These are phyloP conservation scores for Drosophila aff. DNA, from an alignment of 1,140 invertebrate species.

Conservation along the genomic window DNA sequence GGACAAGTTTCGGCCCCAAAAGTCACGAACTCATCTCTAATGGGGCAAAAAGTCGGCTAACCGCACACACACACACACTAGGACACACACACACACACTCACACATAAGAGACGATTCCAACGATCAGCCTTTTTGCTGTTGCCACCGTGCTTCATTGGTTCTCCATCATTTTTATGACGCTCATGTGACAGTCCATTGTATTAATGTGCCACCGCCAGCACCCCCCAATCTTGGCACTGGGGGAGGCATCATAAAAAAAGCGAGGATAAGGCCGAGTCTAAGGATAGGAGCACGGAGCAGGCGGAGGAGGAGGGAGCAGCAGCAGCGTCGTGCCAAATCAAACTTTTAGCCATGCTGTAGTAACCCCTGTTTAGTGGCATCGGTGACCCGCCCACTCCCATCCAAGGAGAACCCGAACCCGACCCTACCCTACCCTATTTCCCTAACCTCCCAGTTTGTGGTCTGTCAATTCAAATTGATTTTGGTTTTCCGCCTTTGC, in stretches of 20 bases:
- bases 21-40: slow-evolving; percentile 24
- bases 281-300: slow-evolving; percentile 29
- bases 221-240: background rate
- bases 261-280: slow-evolving; percentile 11
- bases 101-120: slow-evolving; percentile 1
- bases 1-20: slow-evolving; percentile 13
- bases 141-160: slow-evolving; percentile 38
- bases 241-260: slow-evolving; percentile 50
- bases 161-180: slow-evolving; percentile 77
- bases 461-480: slow-evolving; percentile 78
- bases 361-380: slow-evolving; percentile 17
- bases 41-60: slow-evolving; percentile 20
- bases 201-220: slow-evolving; percentile 59
- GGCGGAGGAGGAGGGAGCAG: background rate
- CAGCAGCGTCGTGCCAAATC: slow-evolving; percentile 35
- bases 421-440: background rate
- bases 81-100: slow-evolving; percentile 1
- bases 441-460: slow-evolving; percentile 55
- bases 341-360: slow-evolving; percentile 43
- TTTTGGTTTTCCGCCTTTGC: slow-evolving; percentile 42
- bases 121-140: slow-evolving; percentile 65
- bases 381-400: slow-evolving; percentile 13
- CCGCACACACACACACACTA: slow-evolving; percentile 6
- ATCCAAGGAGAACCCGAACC: background rate
- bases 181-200: slow-evolving; percentile 77